Conservation (phyloP, 1,140 invertebrate genomes). For the Anoplophora glabripennis region DNA sequence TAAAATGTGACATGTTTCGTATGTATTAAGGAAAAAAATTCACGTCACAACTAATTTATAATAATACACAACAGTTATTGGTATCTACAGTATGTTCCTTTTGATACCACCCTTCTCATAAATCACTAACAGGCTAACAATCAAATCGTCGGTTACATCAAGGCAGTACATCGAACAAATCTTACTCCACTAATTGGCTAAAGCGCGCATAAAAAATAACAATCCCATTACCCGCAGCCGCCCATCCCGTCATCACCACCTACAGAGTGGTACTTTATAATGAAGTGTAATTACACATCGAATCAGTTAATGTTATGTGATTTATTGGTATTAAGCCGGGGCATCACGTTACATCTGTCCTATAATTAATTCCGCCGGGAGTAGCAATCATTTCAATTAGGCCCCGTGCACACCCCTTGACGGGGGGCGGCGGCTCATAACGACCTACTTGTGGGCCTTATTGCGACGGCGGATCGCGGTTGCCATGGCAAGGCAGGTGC, state of each 20-base stretch:
- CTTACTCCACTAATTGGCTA: too few relatives aligned
- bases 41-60: too few relatives aligned
- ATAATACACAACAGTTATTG: too few relatives aligned
- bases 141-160: too few relatives aligned
- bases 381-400: conserved; percentile 45
- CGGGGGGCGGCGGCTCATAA: background rate
- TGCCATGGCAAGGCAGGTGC: conserved; percentile 24
- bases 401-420: conserved; percentile 13
- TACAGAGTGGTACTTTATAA: conserved; percentile 28
- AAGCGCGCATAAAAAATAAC: too few relatives aligned
- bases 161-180: too few relatives aligned
- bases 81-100: too few relatives aligned
- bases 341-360: conserved; percentile 43
- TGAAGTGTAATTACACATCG: conserved; percentile 39
- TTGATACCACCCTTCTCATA: too few relatives aligned
- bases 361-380: conserved; percentile 45
- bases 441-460: conserved; percentile 17
- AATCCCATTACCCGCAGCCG: background rate
- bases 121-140: too few relatives aligned
- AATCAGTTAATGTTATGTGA: conserved; percentile 38
- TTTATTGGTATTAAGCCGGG: conserved; percentile 36
- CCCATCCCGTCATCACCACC: conserved; percentile 4
- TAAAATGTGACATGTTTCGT: too few relatives aligned
- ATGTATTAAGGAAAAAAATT: too few relatives aligned
- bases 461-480: conserved; percentile 12